Base-by-base conservation (phyloP, 37 sponge, comb jelly and placozoan genomes). In the Spongilla lacustris region DNA sequence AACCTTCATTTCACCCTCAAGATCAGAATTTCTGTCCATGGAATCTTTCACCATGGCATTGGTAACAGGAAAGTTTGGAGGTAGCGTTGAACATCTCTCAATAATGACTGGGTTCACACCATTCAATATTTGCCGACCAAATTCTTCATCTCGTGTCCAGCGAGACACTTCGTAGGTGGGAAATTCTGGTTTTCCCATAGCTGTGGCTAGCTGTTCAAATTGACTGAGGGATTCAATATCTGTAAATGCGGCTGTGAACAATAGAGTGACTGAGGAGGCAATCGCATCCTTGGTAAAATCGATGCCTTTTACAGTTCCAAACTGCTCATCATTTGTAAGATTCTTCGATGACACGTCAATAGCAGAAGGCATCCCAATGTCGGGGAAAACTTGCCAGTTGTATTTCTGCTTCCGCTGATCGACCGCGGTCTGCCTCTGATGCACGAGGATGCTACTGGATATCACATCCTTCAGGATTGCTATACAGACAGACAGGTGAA, bases 121-220 rank as follows among this genome's bases (percentile, higher is more conserved):
- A 81, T 92, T 81, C 41, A 92, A 69, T 2, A 92, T 83, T 71
- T 88, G 85, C 14, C 92, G 85, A 35, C 92, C 92, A 68, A 92
- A 88, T 37, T 92, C 92, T 0, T 27, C 77, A 84, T 92, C 92
- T 10, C 50, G 25, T 21, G 36, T 82, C 92, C 92, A 92, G 19
- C 88, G 85, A n/a, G n/a, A 35, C 0, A 41, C 14, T 67, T 85
- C 69, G 26, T n/a, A 28, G 1, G 74, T 46, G 49, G n/a, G 24
- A 21, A 68, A 48, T 1, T 87, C 48, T 38, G 50, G 30, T 41
- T 21, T 69, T 12, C 21, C 50, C 24, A 46, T 37, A 4, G 24
- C 35, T 24, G 29, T 69, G 11, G 76, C 79, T 13, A 29, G 6
- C 21, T 38, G 25, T 50, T 67, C 50, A 32, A 48, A 50, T 5